phyloP scores from a whole-genome alignment of 2,113 vertebrate genomes.

The Colinus virginianus region DNA sequence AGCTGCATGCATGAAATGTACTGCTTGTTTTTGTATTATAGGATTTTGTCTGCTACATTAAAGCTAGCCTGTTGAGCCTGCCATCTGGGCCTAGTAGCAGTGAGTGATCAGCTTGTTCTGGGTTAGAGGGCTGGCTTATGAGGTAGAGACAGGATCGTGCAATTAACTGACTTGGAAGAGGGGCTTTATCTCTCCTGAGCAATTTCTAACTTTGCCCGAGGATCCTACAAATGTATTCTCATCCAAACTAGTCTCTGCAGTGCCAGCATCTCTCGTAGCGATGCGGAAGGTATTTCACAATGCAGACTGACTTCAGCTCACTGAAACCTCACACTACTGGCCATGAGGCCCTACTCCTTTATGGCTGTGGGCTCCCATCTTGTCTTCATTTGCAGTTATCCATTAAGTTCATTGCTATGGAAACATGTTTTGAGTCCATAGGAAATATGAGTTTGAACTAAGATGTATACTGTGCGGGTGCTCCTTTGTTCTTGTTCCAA shows the following conservation, averaged over 20 bases:
- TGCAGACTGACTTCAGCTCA: background rate
- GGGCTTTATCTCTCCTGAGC: background rate
- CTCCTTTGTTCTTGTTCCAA: background rate
- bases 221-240: background rate
- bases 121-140: background rate
- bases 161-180: background rate
- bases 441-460: background rate
- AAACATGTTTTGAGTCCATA: accelerated
- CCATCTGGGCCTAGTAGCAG: background rate
- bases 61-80: background rate
- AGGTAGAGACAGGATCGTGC: background rate
- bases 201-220: background rate
- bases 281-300: background rate
- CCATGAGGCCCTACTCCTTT: accelerated
- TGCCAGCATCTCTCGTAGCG: background rate
- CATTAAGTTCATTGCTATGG: background rate
- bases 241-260: background rate
- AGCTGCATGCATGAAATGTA: accelerated
- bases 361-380: background rate
- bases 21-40: background rate
- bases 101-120: background rate
- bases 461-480: accelerated
- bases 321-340: accelerated
- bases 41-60: background rate
- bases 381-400: background rate